Percentiles rank a stretch among this genome's conserved stretches.
phyloP scores from a whole-genome alignment of 2,888 invertebrate species.

The Hymenopus coronatus region DNA sequence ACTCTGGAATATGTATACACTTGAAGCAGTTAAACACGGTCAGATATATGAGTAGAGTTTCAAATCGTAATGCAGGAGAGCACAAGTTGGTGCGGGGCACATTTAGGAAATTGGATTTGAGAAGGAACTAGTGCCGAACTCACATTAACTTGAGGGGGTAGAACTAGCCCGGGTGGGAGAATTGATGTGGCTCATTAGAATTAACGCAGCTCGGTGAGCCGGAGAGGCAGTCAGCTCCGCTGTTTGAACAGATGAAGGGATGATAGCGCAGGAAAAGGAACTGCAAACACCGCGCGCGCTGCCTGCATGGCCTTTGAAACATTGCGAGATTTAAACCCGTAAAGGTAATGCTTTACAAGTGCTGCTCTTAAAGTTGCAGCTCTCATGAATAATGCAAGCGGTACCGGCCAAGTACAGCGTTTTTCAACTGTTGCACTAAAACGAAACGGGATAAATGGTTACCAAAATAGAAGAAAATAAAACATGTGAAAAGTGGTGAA shows the following conservation, averaged over 20 bases:
- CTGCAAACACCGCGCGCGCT: not conserved
- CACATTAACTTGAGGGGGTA: not conserved
- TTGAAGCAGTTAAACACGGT: not conserved
- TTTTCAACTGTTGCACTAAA: not conserved
- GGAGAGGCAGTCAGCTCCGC: not conserved
- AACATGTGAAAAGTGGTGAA: no score
- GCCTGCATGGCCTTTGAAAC: not conserved
- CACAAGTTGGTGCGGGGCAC: not conserved
- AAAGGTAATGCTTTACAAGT: not conserved
- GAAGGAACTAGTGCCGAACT: not conserved
- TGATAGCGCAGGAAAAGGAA: constrained; percentile 16
- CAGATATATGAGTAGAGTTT: not conserved
- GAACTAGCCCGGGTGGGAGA: not conserved
- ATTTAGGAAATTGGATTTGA: not conserved
- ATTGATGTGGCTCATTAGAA: constrained; percentile 19
- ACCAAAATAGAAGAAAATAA: no score
- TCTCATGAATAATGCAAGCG: not conserved
- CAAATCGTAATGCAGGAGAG: not conserved
- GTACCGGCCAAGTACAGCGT: not conserved
- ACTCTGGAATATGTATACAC: not conserved
- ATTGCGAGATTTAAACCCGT: not conserved
- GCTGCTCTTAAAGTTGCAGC: not conserved
- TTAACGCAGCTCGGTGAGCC: not conserved
- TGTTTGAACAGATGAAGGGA: constrained; percentile 18
- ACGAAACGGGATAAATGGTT: not conserved